A percentile compares a stretch with the other conserved stretches of the same genome.
phyloP scores from a whole-genome alignment of 1,140 invertebrate genomes.

The Caenorhabditis elegans region DNA sequence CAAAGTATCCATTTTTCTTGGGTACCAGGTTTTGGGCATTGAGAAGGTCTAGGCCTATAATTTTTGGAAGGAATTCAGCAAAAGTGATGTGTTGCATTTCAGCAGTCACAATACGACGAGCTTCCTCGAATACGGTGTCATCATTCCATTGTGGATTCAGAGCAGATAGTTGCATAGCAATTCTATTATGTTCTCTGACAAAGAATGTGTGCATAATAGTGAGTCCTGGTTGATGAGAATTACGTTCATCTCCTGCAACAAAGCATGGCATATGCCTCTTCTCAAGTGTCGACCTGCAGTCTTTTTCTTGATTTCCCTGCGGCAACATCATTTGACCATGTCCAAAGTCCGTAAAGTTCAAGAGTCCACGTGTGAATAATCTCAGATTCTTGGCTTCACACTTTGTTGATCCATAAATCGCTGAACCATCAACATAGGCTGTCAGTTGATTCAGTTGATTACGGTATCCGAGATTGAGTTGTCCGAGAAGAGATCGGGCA shows the following conservation, averaged over 20 bases:
- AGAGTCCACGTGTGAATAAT: conserved; percentile 54
- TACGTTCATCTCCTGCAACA: conserved; percentile 81
- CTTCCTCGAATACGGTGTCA: conserved; percentile 71
- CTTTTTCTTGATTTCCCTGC: conserved; percentile 56
- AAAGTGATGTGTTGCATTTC: conserved; percentile 86
- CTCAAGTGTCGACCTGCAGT: conserved; percentile 57
- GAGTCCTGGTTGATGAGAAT: conserved; percentile 86
- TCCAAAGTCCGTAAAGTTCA: conserved; percentile 52
- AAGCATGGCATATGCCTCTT: conserved; percentile 58
- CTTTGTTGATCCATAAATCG: conserved; percentile 68
- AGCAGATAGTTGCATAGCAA: conserved; percentile 76
- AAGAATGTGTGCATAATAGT: conserved; percentile 71
- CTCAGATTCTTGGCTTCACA: conserved; percentile 67
- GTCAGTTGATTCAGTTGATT: conserved; percentile 71
- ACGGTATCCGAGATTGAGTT: conserved; percentile 73
- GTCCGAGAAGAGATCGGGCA: conserved; percentile 86
- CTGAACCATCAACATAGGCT: conserved; percentile 69
- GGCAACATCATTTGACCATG: conserved; percentile 52
- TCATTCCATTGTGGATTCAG: conserved; percentile 68
- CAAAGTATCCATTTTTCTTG: conserved; percentile 52
- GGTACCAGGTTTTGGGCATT: conserved; percentile 54
- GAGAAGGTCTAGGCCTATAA: conserved; percentile 86
- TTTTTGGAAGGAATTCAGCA: conserved; percentile 78
- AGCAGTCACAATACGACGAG: conserved; percentile 79
- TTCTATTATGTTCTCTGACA: conserved; percentile 78